Evolutionary conservation across 2,888 invertebrate species (phyloP), one percentile per base, ranked within the genome.

Genomic region (Troilus luridus): DNA sequence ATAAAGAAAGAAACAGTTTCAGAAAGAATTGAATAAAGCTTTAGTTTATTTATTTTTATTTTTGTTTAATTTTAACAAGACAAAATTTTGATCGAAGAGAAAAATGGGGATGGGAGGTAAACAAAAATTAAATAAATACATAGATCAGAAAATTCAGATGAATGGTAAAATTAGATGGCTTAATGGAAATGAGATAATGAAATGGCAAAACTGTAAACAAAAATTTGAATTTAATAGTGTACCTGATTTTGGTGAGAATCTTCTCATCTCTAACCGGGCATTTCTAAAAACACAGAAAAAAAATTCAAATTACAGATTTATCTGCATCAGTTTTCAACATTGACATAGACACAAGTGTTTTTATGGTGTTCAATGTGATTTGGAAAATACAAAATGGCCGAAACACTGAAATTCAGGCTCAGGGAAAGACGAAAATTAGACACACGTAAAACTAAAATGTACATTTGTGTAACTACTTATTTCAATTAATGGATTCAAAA

Each of bases 231-330:
- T 54, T n/a, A 85, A 56, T 21, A 10, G 56, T 81, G 81, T 89
- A 89, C 89, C 89, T 89, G 89, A 64, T 89, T 89, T 89, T 54
- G 89, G 64, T 62, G 89, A 89, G 60, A 89, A 64, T 89, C 89
- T 89, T 89, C 89, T 62, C 67, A 89, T 89, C 54, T 89, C 89
- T 54, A 89, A 89, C 89, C 60, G 89, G 89, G 89, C 89, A 54
- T 89, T 89, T 89, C 89, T 89, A 89, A 89, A 89, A 88, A 89
- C 60, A 89, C 64, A 89, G 64, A 89, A 89, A 89, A 88, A 64
- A 89, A 89, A 54, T 85, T 81, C 81, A 81, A 81, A 85, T 85
- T 85, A 85, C 85, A 85, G 85, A 56, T 85, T 54, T 85, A 85
- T 56, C 85, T 85, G 85, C 56, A 58, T 77, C 27, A 41, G 17